Evolutionary conservation across 2,888 invertebrate genomes (phyloP), one percentile per base, ranked within the genome.

Genomic region (Epinotia nisella): DNA sequence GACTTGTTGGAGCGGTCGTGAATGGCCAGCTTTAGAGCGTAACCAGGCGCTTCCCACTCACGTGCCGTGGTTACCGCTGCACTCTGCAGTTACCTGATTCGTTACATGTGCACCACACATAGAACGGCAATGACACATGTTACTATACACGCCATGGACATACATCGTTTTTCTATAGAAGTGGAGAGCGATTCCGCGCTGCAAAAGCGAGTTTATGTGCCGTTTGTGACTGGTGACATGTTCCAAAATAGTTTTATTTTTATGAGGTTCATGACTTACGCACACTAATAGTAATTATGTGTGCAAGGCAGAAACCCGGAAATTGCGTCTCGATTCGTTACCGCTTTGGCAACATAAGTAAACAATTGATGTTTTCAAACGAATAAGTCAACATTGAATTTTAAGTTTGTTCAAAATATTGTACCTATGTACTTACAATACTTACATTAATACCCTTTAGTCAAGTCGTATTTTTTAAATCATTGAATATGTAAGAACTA

Each of bases 11-110:
- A 35, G 9, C 35, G 35, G 9, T n/a, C n/a, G n/a, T n/a, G n/a
- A 35, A 35, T 35, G 7, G 11, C 56, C 1, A 5, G 5, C 24
- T 15, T n/a, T 0, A 35, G 49, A n/a, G n/a, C 49, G 49, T 49
- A 49, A 49, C 15, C 15, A 15, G 21, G 58, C 9, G 29, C 13
- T 29, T 24, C n/a, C 29, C 55, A 9, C 21, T 21, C 55, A 56
- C 58, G 58, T 58, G 24, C 29, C 29, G n/a, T 58, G 58, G 58
- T 58, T 29, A 58, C 58, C 21, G 21, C 19, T 5, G 55, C 55
- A 55, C 55, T 55, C 55, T 55, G 55, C 55, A 21, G 49, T 49
- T 49, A 49, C 49, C 49, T 49, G 49, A 49, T n/a, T 49, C n/a
- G n/a, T 49, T 13, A 49, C 49, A 49, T 49, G 49, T 49, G 49